Base-by-base conservation (phyloP, 2,797 vertebrate species). In the Notoglanidium macrostoma region DNA sequence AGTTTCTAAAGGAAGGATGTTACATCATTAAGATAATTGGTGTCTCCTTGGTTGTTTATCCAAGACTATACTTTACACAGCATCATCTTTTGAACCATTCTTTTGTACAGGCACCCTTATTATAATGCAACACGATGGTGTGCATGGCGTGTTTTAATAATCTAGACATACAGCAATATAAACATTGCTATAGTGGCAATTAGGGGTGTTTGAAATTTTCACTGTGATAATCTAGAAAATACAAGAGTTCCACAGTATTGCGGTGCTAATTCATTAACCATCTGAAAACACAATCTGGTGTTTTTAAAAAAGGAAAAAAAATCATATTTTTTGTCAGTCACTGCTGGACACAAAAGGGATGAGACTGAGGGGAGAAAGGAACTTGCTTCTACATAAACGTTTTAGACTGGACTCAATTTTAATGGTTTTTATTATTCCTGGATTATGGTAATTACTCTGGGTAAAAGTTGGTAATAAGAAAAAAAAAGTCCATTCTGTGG, bases 401-500 rank as follows among this genome's bases (percentile, higher is more conserved):
- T 65, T 65, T 65, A 32, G 26, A 65, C 26, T 65, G 57, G 29
- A 79, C 3, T 51, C 9, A 51, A 49, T 40, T 68, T 74, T 26
- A 49, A 55, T 44, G 79, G 12, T 68, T 44, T 44, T 9, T 57
- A 26, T 46, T 80, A 32, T 78, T 67, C 8, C 70, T 79, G 44
- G 74, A 77, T 87, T 78, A 77, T 44, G 81, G 49, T 84, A 78
- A 70, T 65, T 26, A 55, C 74, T 29, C 49, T 9, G 51, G 35
- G 49, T 54, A 74, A 82, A 83, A 67, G 26, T 73, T 51, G 35
- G n/a, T 61, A n/a, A 44, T 67, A 51, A 35, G 26, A 57, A 29
- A 26, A 35, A 44, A 79, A 32, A 80, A 85, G 21, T 61, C 14
- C 17, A 65, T 76, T 76, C 84, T 82, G 87, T 88, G 83, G 83